Percentiles rank a stretch among this genome's conserved stretches.
Evolutionary conservation across 23 tunicate species (phyloP).

Genomic region (Trididemnum miniatum): DNA sequence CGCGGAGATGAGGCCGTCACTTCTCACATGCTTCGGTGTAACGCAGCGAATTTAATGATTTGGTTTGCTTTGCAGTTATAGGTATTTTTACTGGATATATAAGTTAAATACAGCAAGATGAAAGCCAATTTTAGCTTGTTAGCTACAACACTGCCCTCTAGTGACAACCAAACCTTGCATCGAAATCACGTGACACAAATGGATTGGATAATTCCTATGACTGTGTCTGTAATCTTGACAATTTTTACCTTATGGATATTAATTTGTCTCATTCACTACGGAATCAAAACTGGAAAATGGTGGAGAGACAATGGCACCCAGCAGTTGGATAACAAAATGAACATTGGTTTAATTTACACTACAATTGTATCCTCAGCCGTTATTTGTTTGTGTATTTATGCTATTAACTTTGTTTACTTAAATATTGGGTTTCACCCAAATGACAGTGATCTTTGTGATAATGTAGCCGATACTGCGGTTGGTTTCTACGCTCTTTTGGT

Average conservation of each 20-base stretch:
- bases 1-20: too few relatives aligned
- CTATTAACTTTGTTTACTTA: conserved; percentile 8
- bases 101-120: too few relatives aligned
- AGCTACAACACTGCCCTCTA: too few relatives aligned
- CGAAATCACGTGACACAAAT: background rate
- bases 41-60: too few relatives aligned
- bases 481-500: conserved; percentile 26
- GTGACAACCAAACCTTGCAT: too few relatives aligned
- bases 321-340: background rate
- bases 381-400: background rate
- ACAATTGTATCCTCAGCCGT: conserved; percentile 35
- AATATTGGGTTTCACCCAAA: conserved; percentile 14
- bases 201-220: conserved; percentile 33
- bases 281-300: conserved; percentile 47
- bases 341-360: conserved; percentile 19
- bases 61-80: too few relatives aligned
- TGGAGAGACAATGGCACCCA: background rate
- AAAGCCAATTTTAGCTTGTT: too few relatives aligned
- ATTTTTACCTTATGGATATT: conserved; percentile 21
- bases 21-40: too few relatives aligned
- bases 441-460: conserved; percentile 28
- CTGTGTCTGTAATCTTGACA: conserved; percentile 2
- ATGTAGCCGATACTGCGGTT: conserved; percentile 28
- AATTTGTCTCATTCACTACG: conserved; percentile 21
- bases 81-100: too few relatives aligned